Conservation (phyloP, 2,113 vertebrate genomes). For the Acanthisitta chloris region DNA sequence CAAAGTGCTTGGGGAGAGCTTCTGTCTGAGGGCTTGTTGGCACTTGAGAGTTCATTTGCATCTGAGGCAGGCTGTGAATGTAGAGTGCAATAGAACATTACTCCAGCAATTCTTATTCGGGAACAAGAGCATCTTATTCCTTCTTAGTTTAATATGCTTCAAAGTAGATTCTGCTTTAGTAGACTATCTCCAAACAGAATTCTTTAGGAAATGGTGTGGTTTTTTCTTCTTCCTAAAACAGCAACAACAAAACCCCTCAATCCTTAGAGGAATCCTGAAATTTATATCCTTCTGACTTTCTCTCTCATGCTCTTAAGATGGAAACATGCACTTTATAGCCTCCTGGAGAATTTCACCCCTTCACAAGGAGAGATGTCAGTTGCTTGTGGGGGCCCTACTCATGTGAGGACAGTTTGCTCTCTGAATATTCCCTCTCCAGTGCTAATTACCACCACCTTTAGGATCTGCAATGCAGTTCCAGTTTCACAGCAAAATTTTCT, state of each 20-base stretch:
- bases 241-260: not conserved
- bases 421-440: not conserved
- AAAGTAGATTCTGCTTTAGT: not conserved
- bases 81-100: not conserved
- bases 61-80: constrained; percentile 16
- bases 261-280: not conserved
- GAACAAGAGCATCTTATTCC: not conserved
- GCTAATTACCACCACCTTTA: constrained; percentile 9
- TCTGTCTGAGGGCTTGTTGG: not conserved
- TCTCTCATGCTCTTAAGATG: not conserved
- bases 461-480: not conserved
- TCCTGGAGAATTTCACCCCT: not conserved
- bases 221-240: not conserved
- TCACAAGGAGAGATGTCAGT: not conserved
- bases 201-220: not conserved
- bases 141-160: constrained; percentile 24
- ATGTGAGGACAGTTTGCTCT: not conserved
- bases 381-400: not conserved
- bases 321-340: not conserved
- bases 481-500: not conserved
- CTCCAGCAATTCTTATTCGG: constrained; percentile 1
- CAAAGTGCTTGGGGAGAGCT: constrained; percentile 2
- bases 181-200: constrained; percentile 12
- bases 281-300: not conserved
- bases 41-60: constrained; percentile 43